A percentile compares a stretch with the other conserved stretches of the same genome.
phyloP scores from a whole-genome alignment of 2,888 invertebrate species.

The Ophioninae sp. region DNA sequence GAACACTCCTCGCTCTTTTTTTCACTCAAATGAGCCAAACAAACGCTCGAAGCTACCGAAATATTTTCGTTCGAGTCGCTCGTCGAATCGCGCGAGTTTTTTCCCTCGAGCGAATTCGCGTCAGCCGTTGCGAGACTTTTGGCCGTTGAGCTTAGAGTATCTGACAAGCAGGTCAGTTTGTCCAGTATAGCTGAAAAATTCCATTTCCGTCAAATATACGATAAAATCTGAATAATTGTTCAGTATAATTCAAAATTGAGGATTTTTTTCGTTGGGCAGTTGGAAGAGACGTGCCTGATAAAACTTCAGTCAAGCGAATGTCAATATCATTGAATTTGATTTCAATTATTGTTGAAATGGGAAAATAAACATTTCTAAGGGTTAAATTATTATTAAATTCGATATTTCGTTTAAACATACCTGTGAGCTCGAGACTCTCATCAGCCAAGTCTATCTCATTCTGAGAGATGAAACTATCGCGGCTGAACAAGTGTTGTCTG shows the following conservation, averaged over 20 bases:
- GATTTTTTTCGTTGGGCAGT: no score
- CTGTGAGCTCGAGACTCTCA: conserved; percentile 76
- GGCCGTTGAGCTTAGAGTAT: conserved; percentile 64
- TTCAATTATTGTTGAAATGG: conserved; percentile 19
- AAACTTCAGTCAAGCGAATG: no score
- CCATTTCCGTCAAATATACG: background rate
- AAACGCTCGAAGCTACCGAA: conserved; percentile 44
- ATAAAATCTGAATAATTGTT: no score
- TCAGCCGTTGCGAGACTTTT: conserved; percentile 8
- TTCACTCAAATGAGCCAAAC: conserved; percentile 49
- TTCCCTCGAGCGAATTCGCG: conserved; percentile 33
- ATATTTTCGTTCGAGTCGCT: conserved; percentile 52
- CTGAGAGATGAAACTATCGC: conserved; percentile 73
- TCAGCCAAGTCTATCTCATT: conserved; percentile 70
- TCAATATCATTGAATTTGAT: no score
- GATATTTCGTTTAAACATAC: conserved; percentile 67
- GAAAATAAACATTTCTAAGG: no score
- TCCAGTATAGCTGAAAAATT: conserved; percentile 72
- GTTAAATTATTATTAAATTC: no score
- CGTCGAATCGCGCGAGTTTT: conserved; percentile 17
- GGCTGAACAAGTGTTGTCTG: conserved; percentile 78
- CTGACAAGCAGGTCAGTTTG: conserved; percentile 68
- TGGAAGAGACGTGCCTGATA: no score
- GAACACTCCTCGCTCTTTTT: conserved; percentile 66
- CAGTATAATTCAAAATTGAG: no score